These are phyloP conservation scores for Campoplex nolae DNA, from an alignment of 2,888 invertebrate genomes.

Conservation along the genomic window DNA sequence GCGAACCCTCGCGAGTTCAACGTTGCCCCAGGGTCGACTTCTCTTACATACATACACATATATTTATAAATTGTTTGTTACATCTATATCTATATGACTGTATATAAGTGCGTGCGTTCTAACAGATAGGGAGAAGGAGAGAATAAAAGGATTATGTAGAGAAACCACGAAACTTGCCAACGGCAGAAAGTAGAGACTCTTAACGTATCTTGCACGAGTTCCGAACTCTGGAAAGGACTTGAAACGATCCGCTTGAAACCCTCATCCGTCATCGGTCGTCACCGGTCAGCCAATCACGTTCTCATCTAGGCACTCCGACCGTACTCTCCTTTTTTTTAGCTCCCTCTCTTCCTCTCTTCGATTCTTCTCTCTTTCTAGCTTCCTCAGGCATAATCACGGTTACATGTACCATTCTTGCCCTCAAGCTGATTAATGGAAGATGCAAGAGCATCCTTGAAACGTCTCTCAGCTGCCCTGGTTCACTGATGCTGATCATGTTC, in stretches of 20 bases:
- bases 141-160: conserved; percentile 51
- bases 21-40: conserved; percentile 61
- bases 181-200: conserved; percentile 38
- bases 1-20: conserved; percentile 62
- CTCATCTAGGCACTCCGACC: conserved; percentile 53
- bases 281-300: conserved; percentile 72
- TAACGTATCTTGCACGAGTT: conserved; percentile 33
- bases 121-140: conserved; percentile 51
- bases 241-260: conserved; percentile 71
- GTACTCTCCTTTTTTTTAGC: background rate
- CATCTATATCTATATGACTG: background rate
- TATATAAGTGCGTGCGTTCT: conserved; percentile 6
- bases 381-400: conserved; percentile 74
- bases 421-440: conserved; percentile 78
- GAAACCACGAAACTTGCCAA: conserved; percentile 59
- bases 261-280: conserved; percentile 78
- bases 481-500: conserved; percentile 26
- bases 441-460: conserved; percentile 47
- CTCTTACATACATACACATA: conserved; percentile 2
- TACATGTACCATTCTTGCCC: conserved; percentile 64
- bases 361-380: conserved; percentile 34
- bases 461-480: conserved; percentile 29
- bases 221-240: conserved; percentile 23
- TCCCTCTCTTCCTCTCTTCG: conserved; percentile 48
- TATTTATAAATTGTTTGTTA: background rate